Evolutionary conservation across 2,888 invertebrate species (phyloP), one percentile per base, ranked within the genome.

Genomic region (Crematogaster levior): DNA sequence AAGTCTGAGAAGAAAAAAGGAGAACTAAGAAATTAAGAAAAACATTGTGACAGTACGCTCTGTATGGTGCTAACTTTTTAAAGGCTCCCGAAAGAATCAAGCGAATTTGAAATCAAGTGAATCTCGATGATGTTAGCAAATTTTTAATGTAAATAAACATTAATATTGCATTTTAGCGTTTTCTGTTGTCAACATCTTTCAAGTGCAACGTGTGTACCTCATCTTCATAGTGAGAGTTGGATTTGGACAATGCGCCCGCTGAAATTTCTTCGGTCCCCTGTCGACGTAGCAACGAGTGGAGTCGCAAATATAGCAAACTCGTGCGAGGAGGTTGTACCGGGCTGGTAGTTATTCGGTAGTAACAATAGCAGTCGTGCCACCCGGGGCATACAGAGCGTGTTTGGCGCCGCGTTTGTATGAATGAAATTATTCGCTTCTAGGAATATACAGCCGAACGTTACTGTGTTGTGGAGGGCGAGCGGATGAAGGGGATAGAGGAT

Each of bases 361-460:
- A 93, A 93, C 93, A 93, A 92, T 92, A 91, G 91, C 92, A 90
- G 90, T 92, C 92, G 92, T 92, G 92, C 92, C 92, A 91, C 84
- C 85, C 89, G 90, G 89, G 86, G 91, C 92, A 90, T 92, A 92
- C 89, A 92, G 85, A 88, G 87, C 88, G 85, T 90, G 90, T 88
- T 90, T 89, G 90, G 90, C 90, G 91, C 87, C 90, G 90, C 90
- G 91, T 93, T 93, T 94, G 93, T 93, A 94, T 91, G 93, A 93
- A 94, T 93, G 93, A 92, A 94, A 94, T 94, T 93, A 93, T 93
- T 93, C 91, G 92, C 93, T 94, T 93, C 93, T 92, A 91, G 92
- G 93, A 94, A 94, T 92, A 92, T 92, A 89, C 90, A 91, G 90
- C 89, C 87, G 85, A 86, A 88, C 86, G 90, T 84, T 65, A 65